Evolutionary conservation across 2,797 vertebrate species (phyloP).

Genomic region (Hoplostethus atlanticus): DNA sequence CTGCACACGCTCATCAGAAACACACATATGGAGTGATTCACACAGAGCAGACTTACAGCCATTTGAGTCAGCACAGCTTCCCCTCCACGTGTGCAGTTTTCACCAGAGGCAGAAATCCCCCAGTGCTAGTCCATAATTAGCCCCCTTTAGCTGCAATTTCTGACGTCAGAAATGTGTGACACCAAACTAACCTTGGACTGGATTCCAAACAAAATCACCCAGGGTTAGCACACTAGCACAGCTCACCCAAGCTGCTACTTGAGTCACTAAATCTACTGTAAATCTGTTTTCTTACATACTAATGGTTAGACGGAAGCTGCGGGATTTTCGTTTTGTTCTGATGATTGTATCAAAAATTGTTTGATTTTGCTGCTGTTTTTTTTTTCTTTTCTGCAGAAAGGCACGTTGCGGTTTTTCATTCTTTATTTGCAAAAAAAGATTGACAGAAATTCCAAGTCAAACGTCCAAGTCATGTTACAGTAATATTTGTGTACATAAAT

Average conservation of each 20-base stretch:
- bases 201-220: conserved; percentile 60
- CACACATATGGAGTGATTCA: conserved; percentile 38
- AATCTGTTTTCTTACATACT: conserved; percentile 29
- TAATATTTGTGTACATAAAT: too few species aligned
- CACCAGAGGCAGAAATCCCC: conserved; percentile 73
- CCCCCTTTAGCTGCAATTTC: conserved; percentile 62
- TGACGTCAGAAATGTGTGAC: conserved; percentile 72
- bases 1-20: conserved; percentile 2
- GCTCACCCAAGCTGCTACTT: conserved; percentile 48
- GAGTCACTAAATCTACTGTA: conserved; percentile 38
- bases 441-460: too few species aligned
- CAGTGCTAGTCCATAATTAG: conserved; percentile 77
- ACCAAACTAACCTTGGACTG: conserved; percentile 80
- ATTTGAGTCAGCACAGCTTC: conserved; percentile 73
- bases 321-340: conserved; percentile 8
- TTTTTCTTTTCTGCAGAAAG: background rate
- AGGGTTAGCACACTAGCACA: conserved; percentile 39
- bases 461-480: too few species aligned
- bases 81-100: conserved; percentile 58
- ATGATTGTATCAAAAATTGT: background rate
- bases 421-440: too few species aligned
- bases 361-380: too few species aligned
- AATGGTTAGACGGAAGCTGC: background rate
- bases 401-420: background rate
- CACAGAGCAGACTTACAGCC: conserved; percentile 60